Evolutionary conservation across 2,888 invertebrate genomes (phyloP).

Genomic region (Actias luna): DNA sequence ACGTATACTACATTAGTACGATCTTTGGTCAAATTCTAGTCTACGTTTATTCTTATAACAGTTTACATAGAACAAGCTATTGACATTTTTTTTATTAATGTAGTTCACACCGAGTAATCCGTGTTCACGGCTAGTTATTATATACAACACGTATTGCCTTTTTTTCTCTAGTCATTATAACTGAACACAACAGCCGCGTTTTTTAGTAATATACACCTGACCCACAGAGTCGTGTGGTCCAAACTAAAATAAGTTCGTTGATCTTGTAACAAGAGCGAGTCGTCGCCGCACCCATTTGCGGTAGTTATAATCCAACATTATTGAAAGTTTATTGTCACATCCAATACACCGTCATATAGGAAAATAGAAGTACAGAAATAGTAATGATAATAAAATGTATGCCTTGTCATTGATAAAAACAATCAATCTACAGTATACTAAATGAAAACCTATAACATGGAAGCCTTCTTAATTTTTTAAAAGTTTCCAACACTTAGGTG

Average conservation of each 20-base stretch:
- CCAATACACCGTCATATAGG: neutral
- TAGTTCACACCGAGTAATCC: neutral
- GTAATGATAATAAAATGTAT: neutral
- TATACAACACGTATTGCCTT: neutral
- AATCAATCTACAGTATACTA: no score
- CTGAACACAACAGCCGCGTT: slow-evolving; percentile 13
- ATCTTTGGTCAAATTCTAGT: no score
- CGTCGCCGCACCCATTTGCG: slow-evolving; percentile 62
- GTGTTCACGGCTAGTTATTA: neutral
- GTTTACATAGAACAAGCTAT: no score
- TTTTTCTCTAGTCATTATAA: neutral
- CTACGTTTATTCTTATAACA: no score
- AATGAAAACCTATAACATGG: no score
- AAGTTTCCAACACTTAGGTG: no score
- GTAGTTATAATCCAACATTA: slow-evolving; percentile 50
- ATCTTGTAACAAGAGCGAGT: slow-evolving; percentile 59
- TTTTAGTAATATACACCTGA: slow-evolving; percentile 18
- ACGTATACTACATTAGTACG: no score
- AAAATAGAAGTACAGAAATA: neutral
- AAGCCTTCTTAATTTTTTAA: no score
- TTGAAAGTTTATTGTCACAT: slow-evolving; percentile 26
- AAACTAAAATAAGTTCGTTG: slow-evolving; percentile 53
- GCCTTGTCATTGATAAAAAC: no score
- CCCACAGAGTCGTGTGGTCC: slow-evolving; percentile 34
- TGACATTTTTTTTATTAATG: neutral